Base-by-base conservation (phyloP, 1,140 invertebrate species). In the Drosophila insularis region DNA sequence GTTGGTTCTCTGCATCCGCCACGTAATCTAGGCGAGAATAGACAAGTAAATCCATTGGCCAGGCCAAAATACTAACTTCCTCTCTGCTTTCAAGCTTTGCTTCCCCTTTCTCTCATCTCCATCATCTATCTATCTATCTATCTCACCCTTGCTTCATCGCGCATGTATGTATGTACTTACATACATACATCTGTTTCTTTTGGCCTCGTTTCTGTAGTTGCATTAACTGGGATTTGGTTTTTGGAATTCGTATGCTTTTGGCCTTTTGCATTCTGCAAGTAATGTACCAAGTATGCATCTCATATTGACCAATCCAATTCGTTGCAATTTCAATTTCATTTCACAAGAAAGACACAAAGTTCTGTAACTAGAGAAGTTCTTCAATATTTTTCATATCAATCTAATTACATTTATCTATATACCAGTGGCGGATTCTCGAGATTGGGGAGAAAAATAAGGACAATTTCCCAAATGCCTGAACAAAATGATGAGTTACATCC, bases 221-320 rank as follows among this genome's bases (percentile, higher is more conserved):
- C 82, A 87, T 86, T 86, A 87, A 79, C 75, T 82, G 40, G 82
- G 82, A 81, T 86, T 82, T 86, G 71, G 56, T 43, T 50, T 50
- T 50, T 17, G 7, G 43, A 27, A 27, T 6, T 27, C 6, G 3
- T 19, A 14, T 8, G 13, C 17, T 50, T 21, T 50, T 50, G 17
- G 17, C 70, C 31, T 35, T 39, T 72, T 86, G 82, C 78, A 86
- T 87, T 79, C 75, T 4, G n/a, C 23, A 78, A 87, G 87, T 81
- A 86, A 79, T 78, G 87, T 87, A 81, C 87, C 82, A 87, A 86
- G 60, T 87, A 74, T 82, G 63, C 61, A 60, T 50, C 63, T 27
- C 46, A 21, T 53, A 39, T 19, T 32, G 40, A 63, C 46, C 40
- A 74, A 35, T 61, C 65, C 64, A 70, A 85, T 74, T 81, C 80